Conservation (phyloP, 2,888 invertebrate genomes). For the Caenorhabditis sinica region DNA sequence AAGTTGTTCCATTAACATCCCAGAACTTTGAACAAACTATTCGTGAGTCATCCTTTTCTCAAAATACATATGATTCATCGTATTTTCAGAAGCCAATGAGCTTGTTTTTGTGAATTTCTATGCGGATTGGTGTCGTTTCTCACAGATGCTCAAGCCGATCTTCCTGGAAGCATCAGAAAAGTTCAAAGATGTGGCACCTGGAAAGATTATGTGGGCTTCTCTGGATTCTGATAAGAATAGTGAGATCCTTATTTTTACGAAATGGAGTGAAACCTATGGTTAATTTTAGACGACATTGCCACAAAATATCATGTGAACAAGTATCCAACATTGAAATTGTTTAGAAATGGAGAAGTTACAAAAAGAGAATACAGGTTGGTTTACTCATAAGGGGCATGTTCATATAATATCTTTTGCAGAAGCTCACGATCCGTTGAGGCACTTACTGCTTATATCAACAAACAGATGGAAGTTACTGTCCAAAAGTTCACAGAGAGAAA, state of each 20-base stretch:
- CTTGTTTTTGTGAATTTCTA: slow-evolving; percentile 98
- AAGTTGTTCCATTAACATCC: slow-evolving; percentile 66
- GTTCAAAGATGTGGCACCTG: slow-evolving; percentile 87
- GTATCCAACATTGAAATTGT: slow-evolving; percentile 97
- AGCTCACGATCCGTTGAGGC: slow-evolving; percentile 94
- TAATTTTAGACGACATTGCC: slow-evolving; percentile 89
- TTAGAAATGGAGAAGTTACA: slow-evolving; percentile 86
- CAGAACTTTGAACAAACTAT: slow-evolving; percentile 67
- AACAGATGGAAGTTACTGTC: slow-evolving; percentile 92
- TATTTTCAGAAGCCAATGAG: slow-evolving; percentile 88
- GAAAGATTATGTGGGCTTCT: slow-evolving; percentile 94
- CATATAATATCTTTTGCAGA: slow-evolving; percentile 63
- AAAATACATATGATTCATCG: neutral
- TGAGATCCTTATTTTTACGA: slow-evolving; percentile 82
- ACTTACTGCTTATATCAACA: slow-evolving; percentile 91
- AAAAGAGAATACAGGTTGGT: slow-evolving; percentile 85
- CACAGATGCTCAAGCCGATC: slow-evolving; percentile 95
- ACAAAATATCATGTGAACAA: slow-evolving; percentile 96
- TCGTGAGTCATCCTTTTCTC: slow-evolving; percentile 58
- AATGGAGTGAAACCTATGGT: too few species aligned
- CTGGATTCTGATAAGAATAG: slow-evolving; percentile 97
- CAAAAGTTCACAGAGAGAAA: slow-evolving; percentile 89
- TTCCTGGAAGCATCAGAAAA: slow-evolving; percentile 96
- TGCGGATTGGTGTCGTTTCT: slow-evolving; percentile 99
- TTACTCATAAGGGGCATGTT: too few species aligned